Evolutionary conservation across 2,888 invertebrate genomes (phyloP), one percentile per base, ranked within the genome.

Genomic region (Cylindroiulus punctatus): DNA sequence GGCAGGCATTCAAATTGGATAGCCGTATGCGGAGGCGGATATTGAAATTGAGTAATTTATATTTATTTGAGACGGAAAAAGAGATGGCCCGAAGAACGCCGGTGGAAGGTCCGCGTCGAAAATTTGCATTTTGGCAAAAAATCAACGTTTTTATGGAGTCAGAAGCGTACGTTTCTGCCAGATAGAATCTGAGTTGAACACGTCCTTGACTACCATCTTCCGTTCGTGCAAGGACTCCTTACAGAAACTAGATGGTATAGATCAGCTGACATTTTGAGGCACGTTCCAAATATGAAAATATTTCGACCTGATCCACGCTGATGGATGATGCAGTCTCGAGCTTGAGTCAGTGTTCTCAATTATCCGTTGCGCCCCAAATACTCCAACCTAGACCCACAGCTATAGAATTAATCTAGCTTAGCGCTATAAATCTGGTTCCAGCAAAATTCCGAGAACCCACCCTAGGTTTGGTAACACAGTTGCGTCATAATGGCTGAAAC

Each of bases 31-130:
- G 76, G 76, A 76, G 76, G 76, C 76, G 26, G 76, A 76, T 76
- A 76, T 76, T 76, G 76, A 76, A 76, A 76, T 76, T 30, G 76
- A 76, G 76, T 30, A 76, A 76, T 76, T 76, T 76, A 76, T 76
- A 76, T 76, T 76, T 76, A 76, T 76, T 76, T n/a, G n/a, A 76
- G 26, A 14, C 26, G 30, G 76, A 76, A 76, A 22, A 76, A 12
- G 30, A 76, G 26, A 14, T 8, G 76, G 76, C 30, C 26, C 3
- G 14, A 65, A 65, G 30, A 76, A 76, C 30, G 26, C 65, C 65
- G 26, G 22, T 26, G 65, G 22, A 10, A 26, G 26, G 26, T 30
- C 76, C 76, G 30, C 22, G 30, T 30, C 26, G 30, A 26, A 76
- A 76, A 76, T 76, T 76, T 7, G 76, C 76, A 76, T 76, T 76